phyloP scores from a whole-genome alignment of 2,888 invertebrate genomes.

The Clitarchus hookeri region DNA sequence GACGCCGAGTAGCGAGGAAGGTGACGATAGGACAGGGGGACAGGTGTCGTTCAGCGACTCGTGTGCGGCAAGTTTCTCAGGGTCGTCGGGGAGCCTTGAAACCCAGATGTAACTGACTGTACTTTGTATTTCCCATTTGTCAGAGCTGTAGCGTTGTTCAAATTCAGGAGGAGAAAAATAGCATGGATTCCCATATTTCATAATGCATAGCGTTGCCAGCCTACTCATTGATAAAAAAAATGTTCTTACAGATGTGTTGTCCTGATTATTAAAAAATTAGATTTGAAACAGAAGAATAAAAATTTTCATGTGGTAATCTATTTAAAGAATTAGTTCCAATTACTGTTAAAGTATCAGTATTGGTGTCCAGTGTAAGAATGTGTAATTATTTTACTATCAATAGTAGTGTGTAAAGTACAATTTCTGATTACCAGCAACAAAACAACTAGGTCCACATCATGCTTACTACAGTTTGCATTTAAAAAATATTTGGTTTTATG shows the following conservation, averaged over 20 bases:
- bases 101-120: constrained; percentile 27
- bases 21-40: constrained; percentile 43
- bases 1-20: constrained; percentile 42
- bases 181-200: neutral
- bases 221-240: neutral
- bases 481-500: neutral
- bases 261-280: neutral
- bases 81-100: constrained; percentile 35
- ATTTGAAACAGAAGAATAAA: neutral
- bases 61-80: constrained; percentile 47
- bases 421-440: neutral
- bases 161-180: neutral
- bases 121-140: constrained; percentile 10
- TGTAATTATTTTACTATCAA: neutral
- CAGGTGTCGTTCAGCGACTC: constrained; percentile 47
- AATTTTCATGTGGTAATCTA: neutral
- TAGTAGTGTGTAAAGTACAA: neutral
- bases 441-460: neutral
- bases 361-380: neutral
- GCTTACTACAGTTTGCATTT: neutral
- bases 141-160: neutral
- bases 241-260: neutral
- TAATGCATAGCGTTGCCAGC: neutral
- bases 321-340: neutral
- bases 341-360: neutral